These are phyloP conservation scores for Barbus barbus DNA, from an alignment of 2,113 vertebrate species.

Conservation along the genomic window DNA sequence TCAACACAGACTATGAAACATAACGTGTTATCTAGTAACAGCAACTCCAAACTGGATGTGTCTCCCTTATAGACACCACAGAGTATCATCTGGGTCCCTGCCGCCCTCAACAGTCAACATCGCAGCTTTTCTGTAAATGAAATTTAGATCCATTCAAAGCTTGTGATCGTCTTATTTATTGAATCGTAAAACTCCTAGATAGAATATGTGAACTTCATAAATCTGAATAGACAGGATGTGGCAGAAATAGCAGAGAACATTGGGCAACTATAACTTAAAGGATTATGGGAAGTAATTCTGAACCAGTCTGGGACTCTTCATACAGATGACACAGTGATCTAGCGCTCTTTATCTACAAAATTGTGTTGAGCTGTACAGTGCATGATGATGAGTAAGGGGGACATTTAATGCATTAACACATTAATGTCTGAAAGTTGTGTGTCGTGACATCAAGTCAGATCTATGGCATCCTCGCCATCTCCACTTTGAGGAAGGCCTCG, in stretches of 20 bases:
- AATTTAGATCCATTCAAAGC: conserved; percentile 57
- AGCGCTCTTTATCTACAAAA: conserved; percentile 60
- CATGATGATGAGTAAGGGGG: conserved; percentile 73
- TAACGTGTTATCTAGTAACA: conserved; percentile 9
- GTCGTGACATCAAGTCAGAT: conserved; percentile 65
- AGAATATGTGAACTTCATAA: conserved; percentile 62
- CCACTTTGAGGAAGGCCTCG: conserved; percentile 55
- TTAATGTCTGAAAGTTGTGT: conserved; percentile 73
- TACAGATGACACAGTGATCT: conserved; percentile 63
- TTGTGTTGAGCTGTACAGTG: conserved; percentile 78
- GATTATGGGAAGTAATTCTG: conserved; percentile 14
- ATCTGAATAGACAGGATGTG: conserved; percentile 53
- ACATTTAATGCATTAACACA: too few relatives aligned
- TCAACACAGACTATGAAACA: conserved; percentile 3
- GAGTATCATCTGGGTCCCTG: background rate
- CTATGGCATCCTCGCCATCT: conserved; percentile 55
- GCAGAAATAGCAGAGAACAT: conserved; percentile 54
- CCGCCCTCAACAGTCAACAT: conserved; percentile 13
- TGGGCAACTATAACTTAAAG: conserved; percentile 28
- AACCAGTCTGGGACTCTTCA: conserved; percentile 45
- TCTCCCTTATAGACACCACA: background rate
- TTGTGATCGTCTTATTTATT: conserved; percentile 71
- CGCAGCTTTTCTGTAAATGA: conserved; percentile 67
- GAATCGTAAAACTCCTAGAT: conserved; percentile 68
- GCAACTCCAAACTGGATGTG: background rate